Base-by-base conservation (phyloP, 2,113 vertebrate species). In the Mola mola region DNA sequence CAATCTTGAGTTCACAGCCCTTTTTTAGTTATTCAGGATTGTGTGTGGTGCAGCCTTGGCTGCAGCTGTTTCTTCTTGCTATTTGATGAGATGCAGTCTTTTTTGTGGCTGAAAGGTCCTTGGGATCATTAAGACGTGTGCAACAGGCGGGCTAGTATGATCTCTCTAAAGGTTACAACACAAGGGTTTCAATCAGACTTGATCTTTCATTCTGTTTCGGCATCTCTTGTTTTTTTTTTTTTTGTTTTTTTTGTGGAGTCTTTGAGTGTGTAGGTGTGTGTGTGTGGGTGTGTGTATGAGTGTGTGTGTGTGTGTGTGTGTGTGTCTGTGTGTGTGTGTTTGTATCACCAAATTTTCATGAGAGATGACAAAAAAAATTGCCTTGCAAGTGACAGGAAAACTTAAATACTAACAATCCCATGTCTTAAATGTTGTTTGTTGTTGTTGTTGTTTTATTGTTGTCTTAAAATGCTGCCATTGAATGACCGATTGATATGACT, bases 11-110 rank as follows among this genome's bases (percentile, higher is more conserved):
- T 68, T 68, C 64, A 59, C 51, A 65, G 72, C 22, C 47, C 66
- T 56, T 75, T 15, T 26, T 26, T 4, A 17, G 16, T 34, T 17
- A 19, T 28, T 8, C 26, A 33, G 40, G 13, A 48, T 42, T 2
- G 8, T 59, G 25, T 6, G 5, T 47, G 36, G 61, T 58, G 44
- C 26, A 59, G 31, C 52, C 55, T 53, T 59, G 49, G 31, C 34
- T 63, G 47, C 19, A 41, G 62, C 21, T 25, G 47, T 36, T 65
- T 68, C 46, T 72, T 58, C 36, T 58, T 58, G 34, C 38, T 57
- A 57, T 81, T 76, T 76, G 65, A 76, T 76, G 53, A 62, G 58
- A 56, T 57, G 50, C 53, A 53, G 57, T 10, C 15, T 31, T 49
- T 58, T 72, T 33, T 58, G 42, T 38, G 15, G 17, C 13, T 3